Percentiles rank a stretch among this genome's conserved stretches.
phyloP scores from a whole-genome alignment of 2,888 invertebrate genomes.

The Timema cristinae region DNA sequence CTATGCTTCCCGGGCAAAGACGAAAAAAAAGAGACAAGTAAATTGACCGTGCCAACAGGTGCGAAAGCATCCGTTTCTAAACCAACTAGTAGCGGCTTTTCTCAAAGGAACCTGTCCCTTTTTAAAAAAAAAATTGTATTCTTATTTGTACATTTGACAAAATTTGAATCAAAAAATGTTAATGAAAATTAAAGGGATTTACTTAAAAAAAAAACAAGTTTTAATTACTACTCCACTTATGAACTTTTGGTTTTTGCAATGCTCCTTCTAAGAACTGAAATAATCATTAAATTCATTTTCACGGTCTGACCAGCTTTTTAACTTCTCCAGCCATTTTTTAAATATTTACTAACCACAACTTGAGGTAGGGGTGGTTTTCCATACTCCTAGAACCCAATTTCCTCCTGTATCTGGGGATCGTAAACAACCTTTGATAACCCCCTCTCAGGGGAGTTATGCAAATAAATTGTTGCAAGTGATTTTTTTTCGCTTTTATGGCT shows the following conservation, averaged over 20 bases:
- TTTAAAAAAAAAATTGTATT: no score
- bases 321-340: constrained; percentile 22
- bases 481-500: background rate
- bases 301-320: background rate
- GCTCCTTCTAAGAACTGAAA: background rate
- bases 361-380: background rate
- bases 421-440: background rate
- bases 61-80: no score
- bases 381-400: background rate
- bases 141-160: no score
- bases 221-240: no score
- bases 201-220: no score
- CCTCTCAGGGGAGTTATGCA: background rate
- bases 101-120: no score
- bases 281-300: constrained; percentile 3
- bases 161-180: no score
- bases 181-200: no score
- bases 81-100: no score
- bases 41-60: no score
- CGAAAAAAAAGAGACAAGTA: no score
- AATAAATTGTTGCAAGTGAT: background rate
- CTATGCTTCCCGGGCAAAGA: no score
- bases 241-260: background rate
- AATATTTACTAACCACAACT: constrained; percentile 19
- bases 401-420: background rate